Conservation (phyloP, 1,140 invertebrate genomes). For the Mamestra configurata region DNA sequence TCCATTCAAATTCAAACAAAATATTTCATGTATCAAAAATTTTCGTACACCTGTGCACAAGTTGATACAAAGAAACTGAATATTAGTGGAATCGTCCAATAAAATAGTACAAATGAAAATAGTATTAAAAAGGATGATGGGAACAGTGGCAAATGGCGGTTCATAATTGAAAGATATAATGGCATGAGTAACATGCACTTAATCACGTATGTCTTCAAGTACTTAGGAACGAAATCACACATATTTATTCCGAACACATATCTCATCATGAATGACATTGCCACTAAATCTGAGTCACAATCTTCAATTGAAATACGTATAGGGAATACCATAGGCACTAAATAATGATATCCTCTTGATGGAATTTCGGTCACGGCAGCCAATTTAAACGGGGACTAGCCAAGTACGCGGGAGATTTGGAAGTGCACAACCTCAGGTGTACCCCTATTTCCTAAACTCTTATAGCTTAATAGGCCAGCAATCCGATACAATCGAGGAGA, state of each 20-base stretch:
- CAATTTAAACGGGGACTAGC: too few species aligned
- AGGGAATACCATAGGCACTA: conserved; percentile 9
- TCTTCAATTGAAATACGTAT: conserved; percentile 22
- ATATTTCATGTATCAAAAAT: neutral
- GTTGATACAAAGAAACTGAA: neutral
- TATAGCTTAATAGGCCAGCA: too few species aligned
- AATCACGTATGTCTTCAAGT: conserved; percentile 32
- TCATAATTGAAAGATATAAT: conserved; percentile 1
- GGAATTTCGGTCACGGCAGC: neutral
- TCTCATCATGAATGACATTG: conserved; percentile 28
- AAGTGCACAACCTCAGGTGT: too few species aligned
- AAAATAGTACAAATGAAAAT: neutral
- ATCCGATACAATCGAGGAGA: too few species aligned
- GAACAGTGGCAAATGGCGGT: neutral
- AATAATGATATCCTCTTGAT: neutral
- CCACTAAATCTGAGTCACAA: conserved; percentile 24
- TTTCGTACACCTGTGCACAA: neutral
- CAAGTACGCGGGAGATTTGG: neutral
- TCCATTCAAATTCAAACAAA: neutral
- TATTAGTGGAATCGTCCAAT: neutral
- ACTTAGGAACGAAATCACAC: conserved; percentile 4
- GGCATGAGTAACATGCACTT: conserved; percentile 18
- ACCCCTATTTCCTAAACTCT: too few species aligned
- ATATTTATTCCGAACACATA: conserved; percentile 35
- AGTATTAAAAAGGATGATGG: neutral